phyloP scores from a whole-genome alignment of 2,888 invertebrate species.

The Chymomyza caudatula region DNA sequence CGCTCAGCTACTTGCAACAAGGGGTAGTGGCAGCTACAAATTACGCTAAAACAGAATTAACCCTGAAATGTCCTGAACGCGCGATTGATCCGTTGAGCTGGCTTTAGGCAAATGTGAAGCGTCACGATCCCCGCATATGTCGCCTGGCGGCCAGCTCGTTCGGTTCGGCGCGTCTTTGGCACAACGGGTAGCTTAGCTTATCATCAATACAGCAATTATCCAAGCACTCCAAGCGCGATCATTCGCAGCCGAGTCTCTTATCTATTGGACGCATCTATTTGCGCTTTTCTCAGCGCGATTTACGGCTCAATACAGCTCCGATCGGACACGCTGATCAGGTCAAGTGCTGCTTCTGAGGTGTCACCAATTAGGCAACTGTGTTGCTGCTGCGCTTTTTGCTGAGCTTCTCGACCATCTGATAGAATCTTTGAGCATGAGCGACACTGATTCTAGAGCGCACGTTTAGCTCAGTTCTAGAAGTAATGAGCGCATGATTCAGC shows the following conservation, averaged over 20 bases:
- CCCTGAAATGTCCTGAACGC: slow-evolving; percentile 27
- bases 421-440: too few species aligned
- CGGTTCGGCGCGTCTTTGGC: too few species aligned
- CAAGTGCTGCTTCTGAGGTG: slow-evolving; percentile 51
- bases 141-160: background rate
- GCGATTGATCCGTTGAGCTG: slow-evolving; percentile 2
- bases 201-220: slow-evolving; percentile 14
- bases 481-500: too few species aligned
- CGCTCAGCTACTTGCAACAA: background rate
- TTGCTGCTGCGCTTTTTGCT: slow-evolving; percentile 31
- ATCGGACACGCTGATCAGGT: slow-evolving; percentile 50
- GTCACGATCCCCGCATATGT: slow-evolving; percentile 38
- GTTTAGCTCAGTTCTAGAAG: too few species aligned
- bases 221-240: slow-evolving; percentile 32
- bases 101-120: slow-evolving; percentile 48
- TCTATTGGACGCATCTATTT: slow-evolving; percentile 26
- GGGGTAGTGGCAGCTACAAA: slow-evolving; percentile 40
- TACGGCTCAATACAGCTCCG: slow-evolving; percentile 25
- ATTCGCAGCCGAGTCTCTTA: slow-evolving; percentile 35
- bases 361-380: slow-evolving; percentile 54
- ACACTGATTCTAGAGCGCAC: too few species aligned
- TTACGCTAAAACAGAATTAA: slow-evolving; percentile 57
- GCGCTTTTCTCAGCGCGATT: slow-evolving; percentile 42
- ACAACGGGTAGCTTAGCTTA: background rate
- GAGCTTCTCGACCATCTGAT: background rate